A percentile compares a stretch with the other conserved stretches of the same genome.
Conservation (phyloP, 2,888 invertebrate genomes). For the Apotomis capreana region DNA sequence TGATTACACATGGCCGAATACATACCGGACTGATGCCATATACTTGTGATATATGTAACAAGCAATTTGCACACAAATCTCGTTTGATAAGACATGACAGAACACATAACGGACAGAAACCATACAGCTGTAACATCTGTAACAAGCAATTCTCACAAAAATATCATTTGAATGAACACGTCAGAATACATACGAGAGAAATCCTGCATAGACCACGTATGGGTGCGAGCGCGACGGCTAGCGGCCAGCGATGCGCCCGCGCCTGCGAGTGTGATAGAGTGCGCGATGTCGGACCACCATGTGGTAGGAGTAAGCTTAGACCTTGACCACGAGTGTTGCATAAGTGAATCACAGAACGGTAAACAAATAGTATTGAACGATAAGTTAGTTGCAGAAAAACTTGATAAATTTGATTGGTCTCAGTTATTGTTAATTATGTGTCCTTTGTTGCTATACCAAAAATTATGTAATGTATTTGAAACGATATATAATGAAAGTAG, state of each 20-base stretch:
- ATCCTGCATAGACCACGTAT: slow-evolving; percentile 27
- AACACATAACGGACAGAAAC: no score
- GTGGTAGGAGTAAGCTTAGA: slow-evolving; percentile 13
- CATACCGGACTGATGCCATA: no score
- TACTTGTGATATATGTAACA: no score
- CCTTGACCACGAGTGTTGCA: background rate
- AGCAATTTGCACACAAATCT: no score
- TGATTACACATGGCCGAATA: no score
- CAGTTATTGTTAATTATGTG: slow-evolving; percentile 12
- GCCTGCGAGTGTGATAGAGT: background rate
- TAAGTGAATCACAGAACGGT: background rate
- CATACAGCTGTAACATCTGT: no score
- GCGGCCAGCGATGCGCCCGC: no score
- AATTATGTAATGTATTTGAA: slow-evolving; percentile 12
- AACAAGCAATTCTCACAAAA: no score
- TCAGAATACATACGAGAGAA: background rate
- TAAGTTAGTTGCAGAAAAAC: slow-evolving; percentile 12
- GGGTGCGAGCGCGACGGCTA: slow-evolving; percentile 21
- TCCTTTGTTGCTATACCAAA: slow-evolving; percentile 18
- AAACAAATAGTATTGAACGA: slow-evolving; percentile 2
- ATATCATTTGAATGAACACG: no score
- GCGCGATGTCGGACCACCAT: slow-evolving; percentile 17
- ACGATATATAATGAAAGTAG: slow-evolving; percentile 9
- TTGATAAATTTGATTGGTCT: slow-evolving; percentile 17
- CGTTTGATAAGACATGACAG: no score